A percentile compares a stretch with the other conserved stretches of the same genome.
Conservation (phyloP, 1,140 invertebrate species). For the Helicoverpa armigera region DNA sequence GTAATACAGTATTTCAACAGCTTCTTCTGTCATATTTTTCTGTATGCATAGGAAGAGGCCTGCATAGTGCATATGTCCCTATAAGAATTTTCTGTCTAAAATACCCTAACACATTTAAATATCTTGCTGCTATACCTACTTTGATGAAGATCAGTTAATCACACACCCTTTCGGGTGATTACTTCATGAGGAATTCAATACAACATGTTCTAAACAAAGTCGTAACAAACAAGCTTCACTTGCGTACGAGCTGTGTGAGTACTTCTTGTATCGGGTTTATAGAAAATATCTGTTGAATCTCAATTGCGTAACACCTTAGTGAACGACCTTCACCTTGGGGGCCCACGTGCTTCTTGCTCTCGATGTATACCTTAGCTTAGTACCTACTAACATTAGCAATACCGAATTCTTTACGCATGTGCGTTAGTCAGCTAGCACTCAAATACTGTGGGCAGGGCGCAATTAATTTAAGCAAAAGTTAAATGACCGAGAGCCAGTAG, state of each 20-base stretch:
- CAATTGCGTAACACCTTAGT: slow-evolving; percentile 55
- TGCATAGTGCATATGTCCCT: no score
- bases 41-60: no score
- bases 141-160: neutral
- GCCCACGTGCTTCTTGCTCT: slow-evolving; percentile 55
- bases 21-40: no score
- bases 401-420: neutral
- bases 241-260: neutral
- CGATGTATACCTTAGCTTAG: neutral
- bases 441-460: slow-evolving; percentile 3
- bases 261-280: slow-evolving; percentile 1
- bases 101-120: no score
- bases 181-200: slow-evolving; percentile 10
- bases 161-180: neutral
- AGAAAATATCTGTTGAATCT: slow-evolving; percentile 58
- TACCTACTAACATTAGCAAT: no score
- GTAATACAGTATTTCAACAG: neutral
- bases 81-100: no score
- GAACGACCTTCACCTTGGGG: slow-evolving; percentile 57
- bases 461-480: slow-evolving; percentile 46
- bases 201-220: neutral
- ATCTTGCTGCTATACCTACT: neutral
- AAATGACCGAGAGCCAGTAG: slow-evolving; percentile 41
- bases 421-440: slow-evolving; percentile 17
- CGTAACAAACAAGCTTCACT: slow-evolving; percentile 39